These are phyloP conservation scores for Forbesichthys agassizii DNA, from an alignment of 2,113 vertebrate genomes.

Conservation along the genomic window DNA sequence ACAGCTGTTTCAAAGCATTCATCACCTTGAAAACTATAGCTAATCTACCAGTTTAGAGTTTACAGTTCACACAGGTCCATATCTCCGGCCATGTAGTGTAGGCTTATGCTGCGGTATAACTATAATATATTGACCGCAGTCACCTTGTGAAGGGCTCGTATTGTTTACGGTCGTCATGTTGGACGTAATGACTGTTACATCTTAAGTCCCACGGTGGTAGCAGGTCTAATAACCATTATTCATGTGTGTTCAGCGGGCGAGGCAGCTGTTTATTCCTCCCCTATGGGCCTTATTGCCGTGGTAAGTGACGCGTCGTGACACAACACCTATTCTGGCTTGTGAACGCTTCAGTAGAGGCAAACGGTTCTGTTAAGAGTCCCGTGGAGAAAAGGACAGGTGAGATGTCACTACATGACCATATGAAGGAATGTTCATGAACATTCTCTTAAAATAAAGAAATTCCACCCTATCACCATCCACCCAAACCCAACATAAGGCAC, in stretches of 20 bases:
- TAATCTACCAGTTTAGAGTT: neutral
- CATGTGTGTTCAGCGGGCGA: conserved; percentile 16
- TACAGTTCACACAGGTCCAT: conserved; percentile 6
- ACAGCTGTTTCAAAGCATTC: too few species aligned
- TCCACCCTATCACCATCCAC: too few species aligned
- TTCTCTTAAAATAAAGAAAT: too few species aligned
- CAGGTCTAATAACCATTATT: conserved; percentile 50
- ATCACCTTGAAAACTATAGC: too few species aligned
- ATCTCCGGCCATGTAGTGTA: conserved; percentile 7
- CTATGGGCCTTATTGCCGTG: conserved; percentile 12
- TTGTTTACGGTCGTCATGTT: conserved; percentile 42
- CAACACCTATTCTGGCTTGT: conserved; percentile 34
- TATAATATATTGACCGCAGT: conserved; percentile 38
- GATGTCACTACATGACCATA: conserved; percentile 41
- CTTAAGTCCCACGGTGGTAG: conserved; percentile 21
- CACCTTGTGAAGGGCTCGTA: conserved; percentile 28
- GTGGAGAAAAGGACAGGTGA: conserved; percentile 45
- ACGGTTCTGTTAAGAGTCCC: conserved; percentile 56
- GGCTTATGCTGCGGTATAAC: too few species aligned
- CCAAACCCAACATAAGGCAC: too few species aligned
- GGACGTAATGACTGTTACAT: conserved; percentile 38
- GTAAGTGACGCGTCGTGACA: conserved; percentile 35
- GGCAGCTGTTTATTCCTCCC: conserved; percentile 25
- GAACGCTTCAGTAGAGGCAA: conserved; percentile 44
- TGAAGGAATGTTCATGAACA: too few species aligned